phyloP scores from a whole-genome alignment of 37 sponge, comb jelly and placozoan species.

The Halisarca cf. caerulea region DNA sequence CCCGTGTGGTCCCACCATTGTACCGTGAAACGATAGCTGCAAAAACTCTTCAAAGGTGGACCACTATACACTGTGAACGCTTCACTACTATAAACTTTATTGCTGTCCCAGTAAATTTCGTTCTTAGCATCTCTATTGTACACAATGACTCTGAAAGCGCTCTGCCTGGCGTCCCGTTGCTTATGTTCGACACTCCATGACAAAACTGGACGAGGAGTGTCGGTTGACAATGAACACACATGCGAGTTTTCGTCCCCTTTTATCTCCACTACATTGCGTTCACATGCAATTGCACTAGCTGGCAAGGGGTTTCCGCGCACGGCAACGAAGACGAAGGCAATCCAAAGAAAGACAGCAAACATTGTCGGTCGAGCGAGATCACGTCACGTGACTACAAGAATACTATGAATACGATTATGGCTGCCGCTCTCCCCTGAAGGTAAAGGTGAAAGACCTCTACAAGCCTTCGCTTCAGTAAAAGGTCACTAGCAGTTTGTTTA shows the following conservation, averaged over 20 bases:
- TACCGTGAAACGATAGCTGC: constrained; percentile 42
- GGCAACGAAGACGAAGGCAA: background rate
- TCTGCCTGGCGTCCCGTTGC: constrained; percentile 43
- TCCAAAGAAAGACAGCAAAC: background rate
- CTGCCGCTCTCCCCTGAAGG: no score
- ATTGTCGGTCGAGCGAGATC: no score
- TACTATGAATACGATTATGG: no score
- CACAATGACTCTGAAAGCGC: constrained; percentile 39
- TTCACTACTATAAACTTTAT: constrained; percentile 20
- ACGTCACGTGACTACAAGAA: no score
- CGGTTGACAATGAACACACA: constrained; percentile 38
- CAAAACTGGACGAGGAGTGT: constrained; percentile 39
- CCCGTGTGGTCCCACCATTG: constrained; percentile 64
- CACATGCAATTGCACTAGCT: background rate
- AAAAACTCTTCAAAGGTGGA: constrained; percentile 35
- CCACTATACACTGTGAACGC: constrained; percentile 17
- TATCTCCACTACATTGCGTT: constrained; percentile 4
- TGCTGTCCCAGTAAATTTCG: constrained; percentile 55
- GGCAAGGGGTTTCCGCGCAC: background rate
- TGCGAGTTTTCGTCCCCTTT: no score
- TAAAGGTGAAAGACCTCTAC: background rate
- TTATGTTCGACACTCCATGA: constrained; percentile 66
- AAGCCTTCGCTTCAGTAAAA: background rate
- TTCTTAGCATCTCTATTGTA: background rate
- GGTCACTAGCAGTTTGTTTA: constrained; percentile 13